Conservation (phyloP, 2,888 invertebrate genomes). For the Tanypteryx hageni region DNA sequence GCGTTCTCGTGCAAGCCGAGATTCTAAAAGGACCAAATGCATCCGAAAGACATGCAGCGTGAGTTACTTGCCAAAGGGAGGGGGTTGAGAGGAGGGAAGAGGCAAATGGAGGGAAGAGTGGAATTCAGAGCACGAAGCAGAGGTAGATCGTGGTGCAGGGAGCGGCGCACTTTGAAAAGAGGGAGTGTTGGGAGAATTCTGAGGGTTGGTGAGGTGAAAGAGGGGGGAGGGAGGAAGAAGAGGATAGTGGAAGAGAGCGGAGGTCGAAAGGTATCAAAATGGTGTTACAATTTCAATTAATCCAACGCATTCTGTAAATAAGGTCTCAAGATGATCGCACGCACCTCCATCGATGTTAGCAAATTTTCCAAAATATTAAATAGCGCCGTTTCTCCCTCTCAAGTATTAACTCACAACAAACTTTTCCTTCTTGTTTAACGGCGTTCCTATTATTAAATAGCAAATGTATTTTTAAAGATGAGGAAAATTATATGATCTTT, state of each 20-base stretch:
- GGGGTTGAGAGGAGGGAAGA: not conserved
- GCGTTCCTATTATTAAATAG: no score
- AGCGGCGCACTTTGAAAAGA: not conserved
- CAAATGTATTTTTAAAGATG: no score
- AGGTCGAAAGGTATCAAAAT: not conserved
- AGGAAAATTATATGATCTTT: no score
- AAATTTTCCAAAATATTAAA: no score
- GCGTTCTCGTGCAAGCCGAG: not conserved
- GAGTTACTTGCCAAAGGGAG: slow-evolving; percentile 2
- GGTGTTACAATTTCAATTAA: no score
- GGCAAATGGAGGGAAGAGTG: not conserved
- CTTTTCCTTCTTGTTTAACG: no score
- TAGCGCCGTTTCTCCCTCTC: no score
- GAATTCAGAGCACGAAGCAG: slow-evolving; percentile 47
- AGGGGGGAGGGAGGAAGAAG: not conserved
- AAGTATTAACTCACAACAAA: no score
- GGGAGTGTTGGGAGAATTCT: not conserved
- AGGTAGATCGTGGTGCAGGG: not conserved
- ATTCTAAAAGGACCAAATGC: not conserved
- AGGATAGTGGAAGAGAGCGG: not conserved
- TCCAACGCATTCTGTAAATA: no score
- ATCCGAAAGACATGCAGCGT: slow-evolving; percentile 17
- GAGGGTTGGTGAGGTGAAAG: not conserved
- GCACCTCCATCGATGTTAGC: no score
- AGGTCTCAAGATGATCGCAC: no score